Evolutionary conservation across 2,888 invertebrate genomes (phyloP), one percentile per base, ranked within the genome.

Genomic region (Orthosia gracilis): DNA sequence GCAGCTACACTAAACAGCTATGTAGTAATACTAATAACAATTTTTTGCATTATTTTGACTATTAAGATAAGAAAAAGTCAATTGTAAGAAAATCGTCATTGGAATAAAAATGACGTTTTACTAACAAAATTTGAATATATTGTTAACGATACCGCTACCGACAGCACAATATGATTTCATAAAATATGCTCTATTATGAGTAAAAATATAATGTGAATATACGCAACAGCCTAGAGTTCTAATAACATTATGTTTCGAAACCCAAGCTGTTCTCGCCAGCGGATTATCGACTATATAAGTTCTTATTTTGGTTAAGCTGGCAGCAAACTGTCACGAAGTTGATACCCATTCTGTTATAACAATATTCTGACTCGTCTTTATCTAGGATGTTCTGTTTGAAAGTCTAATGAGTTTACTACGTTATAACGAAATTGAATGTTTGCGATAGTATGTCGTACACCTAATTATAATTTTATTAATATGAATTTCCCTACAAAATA

Each of bases 191-290:
- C 54, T 23, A 77, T 61, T 50, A 58, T 47, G 17, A 18, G 13
- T 40, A 26, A 68, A 54, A 61, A 47, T 49, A 31, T 73, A 26
- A 50, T n/a, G n/a, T n/a, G n/a, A n/a, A n/a, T n/a, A n/a, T n/a
- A n/a, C n/a, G n/a, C n/a, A n/a, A n/a, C n/a, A 74, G 18, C 40
- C 13, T 61, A 9, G 12, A 55, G 57, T 45, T 45, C 45, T 61
- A 68, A 73, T 45, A 52, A 45, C 9, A 68, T 61, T 65, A 61
- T 11, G 18, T 47, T 59, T 23, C 4, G 23, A 61, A 50, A 40
- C 7, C 4, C 21, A 78, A 55, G 18, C 26, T 63, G 40, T 40
- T 54, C 17, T 64, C 54, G 49, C 45, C 18, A 13, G 13, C 17
- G 54, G 40, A 57, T 67, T 54, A 67, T 74, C 47, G 47, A 49